Evolutionary conservation across 2,113 vertebrate species (phyloP), one percentile per base, ranked within the genome.

Genomic region (Hyla sarda): DNA sequence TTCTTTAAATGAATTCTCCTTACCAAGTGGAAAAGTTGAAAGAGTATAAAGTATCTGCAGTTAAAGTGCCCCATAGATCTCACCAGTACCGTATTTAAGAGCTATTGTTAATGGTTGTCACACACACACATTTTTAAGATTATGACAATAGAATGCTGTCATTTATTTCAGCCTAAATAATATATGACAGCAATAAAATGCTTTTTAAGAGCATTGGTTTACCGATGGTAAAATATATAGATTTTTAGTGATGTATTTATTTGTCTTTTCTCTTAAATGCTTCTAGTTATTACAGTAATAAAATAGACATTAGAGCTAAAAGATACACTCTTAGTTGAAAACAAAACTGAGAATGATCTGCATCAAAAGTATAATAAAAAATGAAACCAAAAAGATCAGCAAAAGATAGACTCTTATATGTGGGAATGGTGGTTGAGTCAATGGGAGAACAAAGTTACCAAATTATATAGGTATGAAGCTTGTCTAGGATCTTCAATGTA

Each of bases 81-180:
- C 82, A 34, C 23, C n/a, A n/a, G n/a, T n/a, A 41, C 21, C 14
- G 34, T 73, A 56, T 47, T 73, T 83, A 52, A 72, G n/a, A 83
- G 67, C 82, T 54, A 30, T 50, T 73, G 56, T 72, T 56, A 83
- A 83, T 41, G 54, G 82, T 69, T 41, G 67, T 56, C 47, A 56
- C 65, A 72, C 41, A 83, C 74, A 56, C 50, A 58, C 56, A 72
- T 41, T 72, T 48, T 37, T 41, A 58, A 73, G 67, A 72, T 37
- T 14, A 11, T 37, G 37, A 34, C 67, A 83, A 83, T 73, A 32
- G 65, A 71, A 32, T 11, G 21, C 14, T 58, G 67, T 71, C 50
- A 83, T 83, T 74, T 58, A 82, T 32, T 30, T 34, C 28, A 19
- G 13, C 54, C 65, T 82, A 41, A 67, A n/a, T 82, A 71, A 71